A percentile compares a stretch with the other conserved stretches of the same genome.
phyloP scores from a whole-genome alignment of 92 coral and sea anemone genomes.

The Epizoanthus illoricatus region DNA sequence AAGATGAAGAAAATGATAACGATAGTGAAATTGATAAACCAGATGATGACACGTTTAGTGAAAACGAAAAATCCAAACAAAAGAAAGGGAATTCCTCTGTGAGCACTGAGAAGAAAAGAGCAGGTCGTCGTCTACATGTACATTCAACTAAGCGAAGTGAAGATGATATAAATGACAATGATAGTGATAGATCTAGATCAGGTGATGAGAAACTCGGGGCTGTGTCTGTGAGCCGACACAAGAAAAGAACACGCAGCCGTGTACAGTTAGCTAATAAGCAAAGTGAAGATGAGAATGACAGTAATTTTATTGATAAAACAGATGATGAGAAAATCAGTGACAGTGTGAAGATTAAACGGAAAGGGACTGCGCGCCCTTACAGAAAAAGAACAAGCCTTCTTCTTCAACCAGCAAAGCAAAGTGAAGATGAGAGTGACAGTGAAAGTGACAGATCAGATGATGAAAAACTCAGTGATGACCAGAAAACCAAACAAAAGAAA shows the following conservation, averaged over 20 bases:
- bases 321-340: not conserved
- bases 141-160: not conserved
- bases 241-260: not conserved
- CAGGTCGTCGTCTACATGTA: no score
- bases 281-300: not conserved
- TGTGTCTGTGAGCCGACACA: not conserved
- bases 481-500: not conserved
- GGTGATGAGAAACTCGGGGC: not conserved
- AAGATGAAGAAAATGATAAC: not conserved
- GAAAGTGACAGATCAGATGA: not conserved
- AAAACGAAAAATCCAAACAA: no score
- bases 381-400: not conserved
- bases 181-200: not conserved
- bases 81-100: no score
- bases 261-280: not conserved
- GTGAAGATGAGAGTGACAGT: not conserved
- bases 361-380: not conserved
- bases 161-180: not conserved
- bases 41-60: no score
- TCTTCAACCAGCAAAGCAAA: not conserved
- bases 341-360: not conserved
- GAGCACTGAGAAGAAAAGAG: no score
- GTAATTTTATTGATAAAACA: not conserved
- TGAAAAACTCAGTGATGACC: not conserved
- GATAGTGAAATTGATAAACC: not conserved